Conservation (phyloP, 1,140 invertebrate species). For the Drosophila ficusphila region DNA sequence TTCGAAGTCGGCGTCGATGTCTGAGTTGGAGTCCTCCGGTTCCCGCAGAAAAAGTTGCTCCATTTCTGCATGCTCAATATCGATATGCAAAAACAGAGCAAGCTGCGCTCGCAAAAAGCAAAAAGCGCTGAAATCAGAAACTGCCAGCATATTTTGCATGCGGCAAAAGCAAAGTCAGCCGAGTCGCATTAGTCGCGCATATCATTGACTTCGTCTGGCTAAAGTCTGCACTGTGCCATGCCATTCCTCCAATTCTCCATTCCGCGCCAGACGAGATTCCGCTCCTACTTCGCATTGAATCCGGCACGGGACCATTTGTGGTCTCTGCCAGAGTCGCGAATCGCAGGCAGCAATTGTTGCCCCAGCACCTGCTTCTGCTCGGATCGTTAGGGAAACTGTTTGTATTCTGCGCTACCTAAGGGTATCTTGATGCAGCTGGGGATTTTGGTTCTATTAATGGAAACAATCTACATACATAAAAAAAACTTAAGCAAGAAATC, state of each 20-base stretch:
- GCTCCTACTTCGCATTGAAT: slow-evolving; percentile 15
- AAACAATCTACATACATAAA: not conserved
- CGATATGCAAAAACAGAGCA: slow-evolving; percentile 64
- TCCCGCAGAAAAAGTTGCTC: slow-evolving; percentile 55
- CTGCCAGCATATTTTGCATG: slow-evolving; percentile 67
- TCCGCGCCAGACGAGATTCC: slow-evolving; percentile 24
- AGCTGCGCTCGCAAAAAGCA: slow-evolving; percentile 13
- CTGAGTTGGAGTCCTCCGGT: slow-evolving; percentile 6
- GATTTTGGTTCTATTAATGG: not conserved
- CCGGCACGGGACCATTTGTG: slow-evolving; percentile 31
- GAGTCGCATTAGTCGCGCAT: slow-evolving; percentile 71
- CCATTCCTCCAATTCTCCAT: slow-evolving; percentile 5
- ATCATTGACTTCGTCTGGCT: slow-evolving; percentile 59
- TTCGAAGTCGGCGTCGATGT: slow-evolving; percentile 20
- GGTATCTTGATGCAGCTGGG: not conserved
- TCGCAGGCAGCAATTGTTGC: slow-evolving; percentile 41
- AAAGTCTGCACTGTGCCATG: slow-evolving; percentile 14
- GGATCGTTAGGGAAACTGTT: slow-evolving; percentile 54
- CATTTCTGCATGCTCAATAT: slow-evolving; percentile 65
- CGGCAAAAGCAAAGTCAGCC: slow-evolving; percentile 47
- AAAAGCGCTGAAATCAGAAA: slow-evolving; percentile 34
- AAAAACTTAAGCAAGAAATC: too few relatives aligned
- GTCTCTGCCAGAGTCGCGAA: slow-evolving; percentile 39
- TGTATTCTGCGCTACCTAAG: not conserved
- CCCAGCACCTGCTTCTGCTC: slow-evolving; percentile 59